Evolutionary conservation across 2,888 invertebrate genomes (phyloP), one percentile per base, ranked within the genome.

Genomic region (Globia sparganii): DNA sequence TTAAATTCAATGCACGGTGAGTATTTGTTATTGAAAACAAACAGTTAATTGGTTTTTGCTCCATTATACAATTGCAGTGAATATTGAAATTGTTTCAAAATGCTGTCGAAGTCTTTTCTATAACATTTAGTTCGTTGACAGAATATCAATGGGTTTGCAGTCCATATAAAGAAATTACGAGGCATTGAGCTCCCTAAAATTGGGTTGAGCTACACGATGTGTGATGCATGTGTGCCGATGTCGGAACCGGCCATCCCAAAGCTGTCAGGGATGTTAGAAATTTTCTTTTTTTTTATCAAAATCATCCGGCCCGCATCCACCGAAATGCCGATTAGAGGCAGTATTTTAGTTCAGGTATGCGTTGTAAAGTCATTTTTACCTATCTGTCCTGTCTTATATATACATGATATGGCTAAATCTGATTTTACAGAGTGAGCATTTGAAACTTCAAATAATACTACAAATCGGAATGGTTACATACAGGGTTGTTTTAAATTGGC

Each of bases 11-110:
- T 49, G 34, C 70, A 67, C 61, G 18, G 11, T 43, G 11, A 46
- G 53, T 72, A 65, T 81, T 81, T 61, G 62, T 34, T 81, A 72
- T 81, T 65, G 37, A 69, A 81, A 82, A 82, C 71, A 77, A 78
- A 64, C 73, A 34, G 56, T 80, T 72, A 62, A 81, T 81, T 80
- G 62, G 62, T 68, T 81, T 58, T 13, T 43, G 40, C 34, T 53
- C 59, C 21, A 61, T 31, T 81, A 37, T 59, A 68, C 43, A 72
- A 67, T 69, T 58, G 81, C 31, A 65, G 34, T 66, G 46, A 65
- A 69, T 56, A 69, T 46, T 59, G 28, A 67, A 67, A 75, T 58
- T 34, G 70, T 53, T 80, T 64, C 31, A 46, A 53, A 80, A 76
- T 62, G 15, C 61, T 67, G 11, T 73, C 21, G 62, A 62, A 34